Conservation (phyloP, 2,888 invertebrate genomes). For the Ecdyonurus torrentis region DNA sequence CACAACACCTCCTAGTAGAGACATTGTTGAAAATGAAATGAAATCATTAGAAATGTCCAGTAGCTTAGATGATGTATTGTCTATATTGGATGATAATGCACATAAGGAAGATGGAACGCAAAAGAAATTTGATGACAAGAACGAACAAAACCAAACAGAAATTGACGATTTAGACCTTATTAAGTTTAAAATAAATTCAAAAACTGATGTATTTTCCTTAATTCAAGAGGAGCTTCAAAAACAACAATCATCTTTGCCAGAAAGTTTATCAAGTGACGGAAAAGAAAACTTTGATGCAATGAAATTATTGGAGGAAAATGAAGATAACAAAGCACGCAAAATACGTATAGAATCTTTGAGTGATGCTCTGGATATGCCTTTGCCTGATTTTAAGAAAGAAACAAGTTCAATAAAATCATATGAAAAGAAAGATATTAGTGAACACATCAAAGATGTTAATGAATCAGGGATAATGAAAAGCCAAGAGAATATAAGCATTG, state of each 20-base stretch:
- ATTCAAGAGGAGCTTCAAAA: not conserved
- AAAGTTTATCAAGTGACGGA: slow-evolving; percentile 2
- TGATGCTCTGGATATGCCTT: too few relatives aligned
- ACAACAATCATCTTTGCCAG: not conserved
- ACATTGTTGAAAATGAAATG: too few relatives aligned
- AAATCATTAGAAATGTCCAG: too few relatives aligned
- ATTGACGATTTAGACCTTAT: slow-evolving; percentile 6
- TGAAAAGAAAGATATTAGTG: too few relatives aligned
- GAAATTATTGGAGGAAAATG: slow-evolving; percentile 1
- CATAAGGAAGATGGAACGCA: not conserved
- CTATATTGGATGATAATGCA: not conserved
- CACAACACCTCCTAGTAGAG: too few relatives aligned
- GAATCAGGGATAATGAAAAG: too few relatives aligned
- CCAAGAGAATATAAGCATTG: too few relatives aligned
- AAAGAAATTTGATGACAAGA: slow-evolving; percentile 3
- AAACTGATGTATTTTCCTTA: not conserved
- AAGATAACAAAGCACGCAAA: slow-evolving; percentile 5
- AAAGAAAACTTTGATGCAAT: not conserved
- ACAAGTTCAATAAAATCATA: too few relatives aligned
- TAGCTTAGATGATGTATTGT: not conserved
- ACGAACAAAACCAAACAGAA: not conserved
- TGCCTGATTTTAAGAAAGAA: too few relatives aligned
- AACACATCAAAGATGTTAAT: too few relatives aligned
- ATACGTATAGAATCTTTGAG: too few relatives aligned
- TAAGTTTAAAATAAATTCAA: not conserved